Evolutionary conservation across 2,113 vertebrate species (phyloP).

Genomic region (Lynx canadensis): DNA sequence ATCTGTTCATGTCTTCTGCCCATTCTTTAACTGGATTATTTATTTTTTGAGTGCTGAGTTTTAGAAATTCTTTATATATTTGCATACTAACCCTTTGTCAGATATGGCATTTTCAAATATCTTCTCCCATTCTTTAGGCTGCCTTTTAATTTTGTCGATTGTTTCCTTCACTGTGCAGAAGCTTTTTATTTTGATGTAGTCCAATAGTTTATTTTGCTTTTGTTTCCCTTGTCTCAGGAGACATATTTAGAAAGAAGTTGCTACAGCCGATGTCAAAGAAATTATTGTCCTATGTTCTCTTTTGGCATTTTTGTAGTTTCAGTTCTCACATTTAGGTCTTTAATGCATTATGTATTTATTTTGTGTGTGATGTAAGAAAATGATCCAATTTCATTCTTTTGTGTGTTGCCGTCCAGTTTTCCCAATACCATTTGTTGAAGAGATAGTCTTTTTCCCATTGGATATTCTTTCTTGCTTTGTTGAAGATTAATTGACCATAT

Average conservation of each 20-base stretch:
- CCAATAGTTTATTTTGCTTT: neutral
- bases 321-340: neutral
- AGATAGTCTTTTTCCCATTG: neutral
- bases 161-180: neutral
- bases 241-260: neutral
- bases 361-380: neutral
- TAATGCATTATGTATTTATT: neutral
- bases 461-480: neutral
- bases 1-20: too few relatives aligned
- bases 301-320: neutral
- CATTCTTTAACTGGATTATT: too few relatives aligned
- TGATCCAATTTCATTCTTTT: neutral
- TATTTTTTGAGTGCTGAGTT: too few relatives aligned
- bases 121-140: neutral
- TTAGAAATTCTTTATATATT: too few relatives aligned
- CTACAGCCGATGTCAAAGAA: neutral
- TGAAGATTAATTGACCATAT: neutral
- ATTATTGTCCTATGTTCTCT: neutral
- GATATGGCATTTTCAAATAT: too few relatives aligned
- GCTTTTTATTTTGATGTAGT: neutral
- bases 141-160: neutral
- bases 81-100: too few relatives aligned
- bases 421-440: neutral
- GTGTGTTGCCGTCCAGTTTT: neutral
- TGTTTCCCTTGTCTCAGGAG: neutral